A percentile compares a stretch with the other conserved stretches of the same genome.
Evolutionary conservation across 2,113 vertebrate species (phyloP).

Genomic region (Brachyhypopomus occidentalis): DNA sequence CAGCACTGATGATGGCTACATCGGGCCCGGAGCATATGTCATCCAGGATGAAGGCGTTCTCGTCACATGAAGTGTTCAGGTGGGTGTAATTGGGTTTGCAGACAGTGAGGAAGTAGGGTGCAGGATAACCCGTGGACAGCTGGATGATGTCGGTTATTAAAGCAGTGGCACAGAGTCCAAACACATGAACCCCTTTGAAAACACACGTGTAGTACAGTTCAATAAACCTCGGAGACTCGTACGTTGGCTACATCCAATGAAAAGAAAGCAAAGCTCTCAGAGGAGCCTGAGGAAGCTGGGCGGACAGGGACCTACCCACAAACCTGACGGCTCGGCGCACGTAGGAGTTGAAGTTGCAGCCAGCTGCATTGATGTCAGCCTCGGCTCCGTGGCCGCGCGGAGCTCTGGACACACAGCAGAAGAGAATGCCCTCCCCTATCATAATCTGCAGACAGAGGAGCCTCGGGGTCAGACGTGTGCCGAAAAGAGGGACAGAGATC

Average conservation of each 20-base stretch:
- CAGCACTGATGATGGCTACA: slow-evolving; percentile 84
- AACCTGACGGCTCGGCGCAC: slow-evolving; percentile 95
- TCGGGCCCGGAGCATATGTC: slow-evolving; percentile 94
- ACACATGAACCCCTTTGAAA: slow-evolving; percentile 89
- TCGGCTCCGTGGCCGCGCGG: slow-evolving; percentile 81
- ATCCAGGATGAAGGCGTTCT: slow-evolving; percentile 91
- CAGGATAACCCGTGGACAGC: slow-evolving; percentile 92
- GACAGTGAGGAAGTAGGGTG: slow-evolving; percentile 96
- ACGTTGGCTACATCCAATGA: not conserved
- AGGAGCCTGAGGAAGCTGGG: not conserved
- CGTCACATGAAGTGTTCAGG: slow-evolving; percentile 90
- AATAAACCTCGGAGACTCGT: not conserved
- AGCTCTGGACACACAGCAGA: slow-evolving; percentile 90
- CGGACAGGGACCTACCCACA: slow-evolving; percentile 76
- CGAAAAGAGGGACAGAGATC: slow-evolving; percentile 30
- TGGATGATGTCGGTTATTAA: slow-evolving; percentile 96
- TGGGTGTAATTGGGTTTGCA: slow-evolving; percentile 97
- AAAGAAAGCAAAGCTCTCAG: no score
- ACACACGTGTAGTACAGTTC: not conserved
- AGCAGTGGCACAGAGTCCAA: slow-evolving; percentile 95
- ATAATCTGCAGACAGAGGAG: slow-evolving; percentile 83
- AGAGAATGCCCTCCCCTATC: slow-evolving; percentile 96
- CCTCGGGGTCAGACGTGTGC: slow-evolving; percentile 29
- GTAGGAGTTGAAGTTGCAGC: slow-evolving; percentile 99
- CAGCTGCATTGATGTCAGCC: slow-evolving; percentile 94